These are phyloP conservation scores for Picus viridis DNA, from an alignment of 2,797 vertebrate genomes.

Conservation along the genomic window DNA sequence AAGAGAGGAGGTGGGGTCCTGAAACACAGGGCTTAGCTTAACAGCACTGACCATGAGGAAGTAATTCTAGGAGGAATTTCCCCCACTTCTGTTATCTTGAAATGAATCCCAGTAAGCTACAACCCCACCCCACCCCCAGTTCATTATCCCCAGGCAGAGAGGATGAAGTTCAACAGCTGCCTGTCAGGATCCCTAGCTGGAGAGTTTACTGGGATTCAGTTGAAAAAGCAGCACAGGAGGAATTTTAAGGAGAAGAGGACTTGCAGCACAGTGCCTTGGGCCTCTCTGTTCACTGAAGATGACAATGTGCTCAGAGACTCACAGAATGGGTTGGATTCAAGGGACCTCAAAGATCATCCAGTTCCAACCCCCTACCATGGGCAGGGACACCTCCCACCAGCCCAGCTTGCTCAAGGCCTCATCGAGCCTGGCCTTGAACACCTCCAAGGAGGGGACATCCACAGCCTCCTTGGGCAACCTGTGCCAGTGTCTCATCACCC, in stretches of 20 bases:
- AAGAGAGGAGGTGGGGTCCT: not conserved
- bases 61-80: conserved; percentile 36
- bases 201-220: not conserved
- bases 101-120: not conserved
- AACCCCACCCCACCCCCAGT: not conserved
- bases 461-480: too few species aligned
- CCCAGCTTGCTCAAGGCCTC: too few species aligned
- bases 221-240: not conserved
- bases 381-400: too few species aligned
- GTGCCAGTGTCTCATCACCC: too few species aligned
- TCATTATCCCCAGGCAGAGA: not conserved
- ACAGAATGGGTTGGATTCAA: too few species aligned
- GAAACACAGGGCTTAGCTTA: not conserved
- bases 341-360: too few species aligned
- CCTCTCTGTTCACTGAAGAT: not conserved
- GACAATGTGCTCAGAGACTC: not conserved
- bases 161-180: not conserved
- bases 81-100: not conserved
- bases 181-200: not conserved
- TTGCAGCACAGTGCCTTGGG: not conserved
- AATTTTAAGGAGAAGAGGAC: not conserved
- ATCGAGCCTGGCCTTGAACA: too few species aligned
- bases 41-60: not conserved
- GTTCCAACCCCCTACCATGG: too few species aligned
- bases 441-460: too few species aligned